These are phyloP conservation scores for Aratinga solstitialis DNA, from an alignment of 2,797 vertebrate species.

Conservation along the genomic window DNA sequence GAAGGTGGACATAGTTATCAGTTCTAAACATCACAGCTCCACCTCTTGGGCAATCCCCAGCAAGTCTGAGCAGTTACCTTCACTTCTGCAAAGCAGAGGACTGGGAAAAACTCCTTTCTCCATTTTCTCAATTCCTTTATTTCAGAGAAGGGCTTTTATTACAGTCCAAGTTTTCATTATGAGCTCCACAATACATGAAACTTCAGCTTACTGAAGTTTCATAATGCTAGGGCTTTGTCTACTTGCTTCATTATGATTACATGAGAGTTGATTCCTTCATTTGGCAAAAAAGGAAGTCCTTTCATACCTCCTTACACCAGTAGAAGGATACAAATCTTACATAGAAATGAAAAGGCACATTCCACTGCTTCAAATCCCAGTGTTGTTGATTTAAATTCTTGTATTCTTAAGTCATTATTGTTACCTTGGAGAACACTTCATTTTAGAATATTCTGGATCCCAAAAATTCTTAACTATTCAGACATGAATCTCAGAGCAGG, in stretches of 20 bases:
- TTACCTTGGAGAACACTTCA: neutral
- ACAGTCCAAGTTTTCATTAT: neutral
- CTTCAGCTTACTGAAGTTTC: neutral
- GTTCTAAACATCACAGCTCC: neutral
- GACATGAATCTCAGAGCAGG: neutral
- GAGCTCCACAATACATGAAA: neutral
- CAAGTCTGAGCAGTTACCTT: neutral
- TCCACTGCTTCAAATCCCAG: neutral
- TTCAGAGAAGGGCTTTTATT: neutral
- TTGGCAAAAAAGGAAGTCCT: neutral
- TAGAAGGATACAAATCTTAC: neutral
- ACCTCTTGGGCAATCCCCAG: neutral
- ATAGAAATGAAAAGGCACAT: neutral
- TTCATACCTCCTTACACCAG: neutral
- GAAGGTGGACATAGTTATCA: neutral
- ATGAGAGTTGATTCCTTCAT: neutral
- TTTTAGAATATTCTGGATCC: neutral
- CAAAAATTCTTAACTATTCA: neutral
- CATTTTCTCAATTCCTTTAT: fast-evolving
- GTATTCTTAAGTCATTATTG: neutral
- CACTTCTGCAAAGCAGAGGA: neutral
- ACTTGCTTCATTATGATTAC: neutral
- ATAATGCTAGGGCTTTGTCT: neutral
- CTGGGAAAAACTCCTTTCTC: neutral
- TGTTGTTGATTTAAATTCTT: neutral